Evolutionary conservation across 2,888 invertebrate genomes (phyloP).

Genomic region (Hoplodrina ambigua): DNA sequence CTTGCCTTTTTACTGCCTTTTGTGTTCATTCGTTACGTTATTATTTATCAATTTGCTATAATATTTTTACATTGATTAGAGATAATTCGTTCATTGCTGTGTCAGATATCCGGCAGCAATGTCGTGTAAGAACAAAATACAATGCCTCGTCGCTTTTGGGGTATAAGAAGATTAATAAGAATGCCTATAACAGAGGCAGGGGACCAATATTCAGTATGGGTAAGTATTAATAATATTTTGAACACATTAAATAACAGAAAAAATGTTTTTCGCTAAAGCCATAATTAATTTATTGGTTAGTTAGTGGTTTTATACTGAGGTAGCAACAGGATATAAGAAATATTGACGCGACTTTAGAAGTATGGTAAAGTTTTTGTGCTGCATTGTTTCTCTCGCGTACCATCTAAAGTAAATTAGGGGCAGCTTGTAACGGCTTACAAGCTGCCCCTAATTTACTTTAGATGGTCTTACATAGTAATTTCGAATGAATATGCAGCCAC

Average conservation of each 20-base stretch:
- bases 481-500: neutral
- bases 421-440: too few relatives aligned
- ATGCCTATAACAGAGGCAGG: slow-evolving; percentile 88
- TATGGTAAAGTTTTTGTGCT: slow-evolving; percentile 16
- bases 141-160: slow-evolving; percentile 80
- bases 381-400: slow-evolving; percentile 13
- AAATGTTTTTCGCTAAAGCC: neutral
- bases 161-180: slow-evolving; percentile 88
- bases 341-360: neutral
- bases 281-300: slow-evolving; percentile 22
- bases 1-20: slow-evolving; percentile 1
- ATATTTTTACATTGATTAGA: slow-evolving; percentile 31
- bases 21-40: slow-evolving; percentile 38
- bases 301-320: neutral
- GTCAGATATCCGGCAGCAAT: slow-evolving; percentile 72
- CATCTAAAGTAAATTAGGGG: too few relatives aligned
- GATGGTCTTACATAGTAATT: neutral
- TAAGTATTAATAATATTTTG: slow-evolving; percentile 72
- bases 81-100: slow-evolving; percentile 65
- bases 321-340: neutral
- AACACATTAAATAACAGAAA: neutral
- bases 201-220: slow-evolving; percentile 92
- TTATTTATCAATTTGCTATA: slow-evolving; percentile 32
- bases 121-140: slow-evolving; percentile 64
- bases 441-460: slow-evolving; percentile 21